These are phyloP conservation scores for Menura novaehollandiae DNA, from an alignment of 2,113 vertebrate species.

Conservation along the genomic window DNA sequence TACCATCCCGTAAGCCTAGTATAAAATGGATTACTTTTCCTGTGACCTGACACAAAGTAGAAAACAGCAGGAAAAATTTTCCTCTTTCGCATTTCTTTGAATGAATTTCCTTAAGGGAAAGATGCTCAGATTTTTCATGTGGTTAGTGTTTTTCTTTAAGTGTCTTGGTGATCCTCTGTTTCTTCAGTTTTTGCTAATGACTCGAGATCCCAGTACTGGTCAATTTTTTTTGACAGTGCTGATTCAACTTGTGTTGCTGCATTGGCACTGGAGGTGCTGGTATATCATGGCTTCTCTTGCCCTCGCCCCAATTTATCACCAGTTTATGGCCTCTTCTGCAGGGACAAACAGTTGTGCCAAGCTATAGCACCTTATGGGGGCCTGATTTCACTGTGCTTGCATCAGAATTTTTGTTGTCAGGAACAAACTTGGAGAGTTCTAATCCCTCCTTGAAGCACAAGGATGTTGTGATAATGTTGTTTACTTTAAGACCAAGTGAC, in stretches of 20 bases:
- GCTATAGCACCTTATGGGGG: neutral
- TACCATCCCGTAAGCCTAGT: neutral
- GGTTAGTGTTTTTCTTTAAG: neutral
- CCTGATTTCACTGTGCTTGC: constrained; percentile 11
- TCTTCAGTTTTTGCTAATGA: neutral
- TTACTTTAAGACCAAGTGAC: neutral
- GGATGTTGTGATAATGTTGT: neutral
- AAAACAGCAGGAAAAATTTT: neutral
- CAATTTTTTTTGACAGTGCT: neutral
- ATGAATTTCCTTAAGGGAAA: neutral
- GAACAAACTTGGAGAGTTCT: neutral
- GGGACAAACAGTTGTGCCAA: neutral
- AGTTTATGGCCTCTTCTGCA: neutral
- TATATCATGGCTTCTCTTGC: neutral
- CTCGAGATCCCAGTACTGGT: neutral
- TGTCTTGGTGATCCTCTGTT: neutral
- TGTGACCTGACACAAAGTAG: neutral
- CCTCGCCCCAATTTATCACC: neutral
- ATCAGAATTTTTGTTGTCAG: neutral
- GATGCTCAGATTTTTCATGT: neutral
- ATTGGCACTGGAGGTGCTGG: neutral
- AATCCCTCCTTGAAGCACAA: neutral
- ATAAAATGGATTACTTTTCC: neutral
- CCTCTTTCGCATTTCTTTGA: neutral
- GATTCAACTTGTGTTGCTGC: neutral